Conservation (phyloP, 2,888 invertebrate species). For the Furcula furcula region DNA sequence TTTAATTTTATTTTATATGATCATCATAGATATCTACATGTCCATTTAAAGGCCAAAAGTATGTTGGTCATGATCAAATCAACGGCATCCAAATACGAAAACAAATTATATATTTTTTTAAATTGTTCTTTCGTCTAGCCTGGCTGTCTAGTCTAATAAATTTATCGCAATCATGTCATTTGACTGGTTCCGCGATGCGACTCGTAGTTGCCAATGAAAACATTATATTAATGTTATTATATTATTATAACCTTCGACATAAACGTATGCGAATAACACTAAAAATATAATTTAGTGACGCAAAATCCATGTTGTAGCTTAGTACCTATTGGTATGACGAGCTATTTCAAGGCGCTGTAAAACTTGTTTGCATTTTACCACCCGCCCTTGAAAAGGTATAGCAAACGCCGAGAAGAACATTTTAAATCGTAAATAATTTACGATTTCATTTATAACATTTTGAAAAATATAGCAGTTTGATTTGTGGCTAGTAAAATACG, state of each 20-base stretch:
- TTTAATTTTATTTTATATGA: no score
- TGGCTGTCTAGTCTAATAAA: no score
- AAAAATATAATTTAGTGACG: constrained; percentile 50
- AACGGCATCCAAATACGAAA: no score
- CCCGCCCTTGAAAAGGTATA: constrained; percentile 64
- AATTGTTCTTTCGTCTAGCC: no score
- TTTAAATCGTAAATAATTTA: constrained; percentile 54
- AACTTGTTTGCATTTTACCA: constrained; percentile 60
- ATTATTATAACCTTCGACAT: constrained; percentile 35
- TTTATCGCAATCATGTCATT: no score
- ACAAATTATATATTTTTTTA: no score
- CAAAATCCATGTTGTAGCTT: constrained; percentile 44
- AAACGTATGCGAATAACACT: constrained; percentile 36
- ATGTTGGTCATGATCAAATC: no score
- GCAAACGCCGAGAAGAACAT: constrained; percentile 39
- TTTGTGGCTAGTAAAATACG: constrained; percentile 53
- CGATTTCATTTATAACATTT: constrained; percentile 42
- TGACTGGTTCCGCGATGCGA: no score
- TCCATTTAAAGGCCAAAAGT: no score
- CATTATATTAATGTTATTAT: constrained; percentile 16
- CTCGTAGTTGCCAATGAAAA: constrained; percentile 3
- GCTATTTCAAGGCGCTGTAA: constrained; percentile 64
- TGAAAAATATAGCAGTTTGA: constrained; percentile 47
- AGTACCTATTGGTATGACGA: constrained; percentile 47
- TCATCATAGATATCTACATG: no score